Conservation (phyloP, 2,888 invertebrate species). For the Hylaea fasciaria region DNA sequence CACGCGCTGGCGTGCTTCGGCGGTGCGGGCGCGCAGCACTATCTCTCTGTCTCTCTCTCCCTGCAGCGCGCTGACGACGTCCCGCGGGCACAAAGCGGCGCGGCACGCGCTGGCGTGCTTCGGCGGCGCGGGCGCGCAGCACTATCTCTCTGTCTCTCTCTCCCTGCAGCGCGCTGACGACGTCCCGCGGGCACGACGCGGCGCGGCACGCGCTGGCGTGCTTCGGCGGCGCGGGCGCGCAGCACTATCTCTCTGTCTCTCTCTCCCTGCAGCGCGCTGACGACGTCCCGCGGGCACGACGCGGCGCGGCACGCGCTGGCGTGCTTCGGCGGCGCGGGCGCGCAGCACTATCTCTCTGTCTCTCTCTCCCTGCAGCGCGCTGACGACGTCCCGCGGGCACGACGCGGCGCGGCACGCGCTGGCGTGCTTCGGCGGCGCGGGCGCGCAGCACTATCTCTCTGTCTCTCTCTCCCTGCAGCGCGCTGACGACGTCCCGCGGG, state of each 20-base stretch:
- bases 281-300: conserved; percentile 96
- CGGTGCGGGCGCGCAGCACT: conserved; percentile 99
- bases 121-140: conserved; percentile 99
- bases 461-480: no score
- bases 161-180: conserved; percentile 91
- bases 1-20: conserved; percentile 99
- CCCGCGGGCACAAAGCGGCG: conserved; percentile 95
- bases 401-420: no score
- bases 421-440: conserved; percentile 99
- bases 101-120: no score
- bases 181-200: conserved; percentile 97
- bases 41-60: no score
- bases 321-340: conserved; percentile 99
- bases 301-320: conserved; percentile 96
- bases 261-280: conserved; percentile 92
- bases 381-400: conserved; percentile 93
- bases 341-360: no score
- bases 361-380: conserved; percentile 97
- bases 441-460: conserved; percentile 99
- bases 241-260: no score
- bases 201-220: conserved; percentile 96
- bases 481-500: conserved; percentile 93
- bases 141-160: no score
- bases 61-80: conserved; percentile 96
- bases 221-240: conserved; percentile 99